A percentile compares a stretch with the other conserved stretches of the same genome.
These are phyloP conservation scores for Nipponia nippon DNA, from an alignment of 2,113 vertebrate genomes.

Conservation along the genomic window DNA sequence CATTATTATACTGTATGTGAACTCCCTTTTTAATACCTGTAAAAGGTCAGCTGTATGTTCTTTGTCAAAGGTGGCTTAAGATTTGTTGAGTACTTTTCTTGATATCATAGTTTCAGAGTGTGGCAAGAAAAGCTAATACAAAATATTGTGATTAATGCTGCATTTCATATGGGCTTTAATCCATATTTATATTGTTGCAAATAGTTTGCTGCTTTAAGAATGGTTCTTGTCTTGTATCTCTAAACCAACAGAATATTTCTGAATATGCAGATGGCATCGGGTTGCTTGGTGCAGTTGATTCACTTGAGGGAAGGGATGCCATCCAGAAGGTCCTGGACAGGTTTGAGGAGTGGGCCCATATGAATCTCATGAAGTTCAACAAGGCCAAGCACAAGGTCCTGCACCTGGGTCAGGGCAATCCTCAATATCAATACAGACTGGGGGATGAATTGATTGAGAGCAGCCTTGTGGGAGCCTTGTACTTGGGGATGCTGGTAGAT, in stretches of 20 bases:
- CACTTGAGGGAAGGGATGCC: neutral
- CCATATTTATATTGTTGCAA: neutral
- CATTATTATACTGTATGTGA: neutral
- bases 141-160: neutral
- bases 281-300: rapidly evolving
- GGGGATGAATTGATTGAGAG: neutral
- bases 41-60: neutral
- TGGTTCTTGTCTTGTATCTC: neutral
- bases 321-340: rapidly evolving
- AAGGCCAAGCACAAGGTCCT: neutral
- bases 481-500: neutral
- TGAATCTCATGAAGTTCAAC: neutral
- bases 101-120: neutral
- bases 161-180: neutral
- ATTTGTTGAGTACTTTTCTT: neutral
- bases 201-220: neutral
- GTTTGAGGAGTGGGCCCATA: neutral
- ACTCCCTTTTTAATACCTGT: neutral
- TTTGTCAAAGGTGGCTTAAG: neutral
- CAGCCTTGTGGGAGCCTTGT: neutral
- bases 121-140: neutral
- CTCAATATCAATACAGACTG: neutral
- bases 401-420: neutral
- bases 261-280: neutral
- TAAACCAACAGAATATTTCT: neutral